A percentile compares a stretch with the other conserved stretches of the same genome.
Conservation (phyloP, 2,113 vertebrate species). For the Cephalopterus ornatus region DNA sequence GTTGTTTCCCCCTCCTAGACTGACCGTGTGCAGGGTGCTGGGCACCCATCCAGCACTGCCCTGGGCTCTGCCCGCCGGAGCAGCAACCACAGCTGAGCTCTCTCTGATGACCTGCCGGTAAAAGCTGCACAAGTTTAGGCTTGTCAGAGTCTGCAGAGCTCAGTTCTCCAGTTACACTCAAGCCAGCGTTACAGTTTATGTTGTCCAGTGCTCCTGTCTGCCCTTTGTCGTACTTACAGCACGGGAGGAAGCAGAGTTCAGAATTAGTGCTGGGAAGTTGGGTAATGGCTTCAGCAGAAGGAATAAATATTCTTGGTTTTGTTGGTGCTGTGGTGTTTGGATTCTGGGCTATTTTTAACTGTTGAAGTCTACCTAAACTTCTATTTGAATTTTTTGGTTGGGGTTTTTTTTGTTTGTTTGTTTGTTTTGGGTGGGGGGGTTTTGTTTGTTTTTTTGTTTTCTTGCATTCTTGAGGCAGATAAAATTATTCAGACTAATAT, state of each 20-base stretch:
- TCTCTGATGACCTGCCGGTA: neutral
- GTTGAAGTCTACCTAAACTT: neutral
- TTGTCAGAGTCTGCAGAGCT: neutral
- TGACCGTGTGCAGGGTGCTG: neutral
- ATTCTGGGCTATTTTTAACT: neutral
- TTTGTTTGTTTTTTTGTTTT: no score
- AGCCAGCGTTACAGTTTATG: neutral
- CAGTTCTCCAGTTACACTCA: rapidly evolving
- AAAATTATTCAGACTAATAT: neutral
- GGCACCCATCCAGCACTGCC: rapidly evolving
- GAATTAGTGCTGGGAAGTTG: neutral
- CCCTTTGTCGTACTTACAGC: constrained; percentile 32
- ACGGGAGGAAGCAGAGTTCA: neutral
- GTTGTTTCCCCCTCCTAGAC: neutral
- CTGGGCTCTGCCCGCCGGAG: neutral
- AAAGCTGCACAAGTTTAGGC: neutral
- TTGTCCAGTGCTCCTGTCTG: neutral
- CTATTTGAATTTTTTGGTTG: rapidly evolving
- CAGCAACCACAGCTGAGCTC: neutral
- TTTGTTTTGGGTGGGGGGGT: no score
- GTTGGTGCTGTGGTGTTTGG: neutral
- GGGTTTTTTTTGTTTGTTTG: no score
- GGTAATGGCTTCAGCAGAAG: neutral
- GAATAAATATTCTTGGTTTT: neutral
- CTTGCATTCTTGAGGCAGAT: neutral